Conservation (phyloP, 2,888 invertebrate species). For the Acrocyrtus sp. region DNA sequence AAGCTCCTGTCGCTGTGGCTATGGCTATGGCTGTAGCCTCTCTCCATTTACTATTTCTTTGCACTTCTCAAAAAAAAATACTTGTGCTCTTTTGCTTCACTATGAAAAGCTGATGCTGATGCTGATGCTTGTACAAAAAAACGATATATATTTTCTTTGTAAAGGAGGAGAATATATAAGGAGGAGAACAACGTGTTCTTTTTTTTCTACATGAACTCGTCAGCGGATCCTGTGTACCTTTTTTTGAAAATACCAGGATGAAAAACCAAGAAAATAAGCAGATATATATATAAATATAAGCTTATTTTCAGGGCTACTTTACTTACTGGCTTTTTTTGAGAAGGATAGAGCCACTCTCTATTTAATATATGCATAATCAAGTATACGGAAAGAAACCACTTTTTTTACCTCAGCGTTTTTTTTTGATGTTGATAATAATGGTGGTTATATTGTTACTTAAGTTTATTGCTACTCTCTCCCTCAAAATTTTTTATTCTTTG, state of each 20-base stretch:
- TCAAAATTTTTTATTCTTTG: too few relatives aligned
- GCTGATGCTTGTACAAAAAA: too few relatives aligned
- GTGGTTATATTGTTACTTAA: not conserved
- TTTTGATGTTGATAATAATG: not conserved
- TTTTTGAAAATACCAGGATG: too few relatives aligned
- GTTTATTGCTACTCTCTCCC: not conserved
- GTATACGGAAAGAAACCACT: not conserved
- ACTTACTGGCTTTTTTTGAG: too few relatives aligned
- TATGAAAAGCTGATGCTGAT: too few relatives aligned
- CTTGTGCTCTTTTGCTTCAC: constrained; percentile 27
- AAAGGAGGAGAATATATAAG: not conserved
- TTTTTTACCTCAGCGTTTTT: not conserved
- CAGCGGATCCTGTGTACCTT: too few relatives aligned
- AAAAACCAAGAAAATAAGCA: too few relatives aligned
- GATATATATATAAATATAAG: too few relatives aligned
- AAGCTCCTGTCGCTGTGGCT: constrained; percentile 41
- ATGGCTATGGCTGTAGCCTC: constrained; percentile 14
- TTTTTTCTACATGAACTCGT: too few relatives aligned
- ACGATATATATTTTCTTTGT: not conserved
- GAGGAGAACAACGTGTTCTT: not conserved
- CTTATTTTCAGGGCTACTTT: too few relatives aligned
- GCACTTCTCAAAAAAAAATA: constrained; percentile 5
- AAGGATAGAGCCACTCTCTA: too few relatives aligned
- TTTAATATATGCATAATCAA: too few relatives aligned
- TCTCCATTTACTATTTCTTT: not conserved